These are phyloP conservation scores for Ibidorhyncha struthersii DNA, from an alignment of 2,113 vertebrate genomes.

Conservation along the genomic window DNA sequence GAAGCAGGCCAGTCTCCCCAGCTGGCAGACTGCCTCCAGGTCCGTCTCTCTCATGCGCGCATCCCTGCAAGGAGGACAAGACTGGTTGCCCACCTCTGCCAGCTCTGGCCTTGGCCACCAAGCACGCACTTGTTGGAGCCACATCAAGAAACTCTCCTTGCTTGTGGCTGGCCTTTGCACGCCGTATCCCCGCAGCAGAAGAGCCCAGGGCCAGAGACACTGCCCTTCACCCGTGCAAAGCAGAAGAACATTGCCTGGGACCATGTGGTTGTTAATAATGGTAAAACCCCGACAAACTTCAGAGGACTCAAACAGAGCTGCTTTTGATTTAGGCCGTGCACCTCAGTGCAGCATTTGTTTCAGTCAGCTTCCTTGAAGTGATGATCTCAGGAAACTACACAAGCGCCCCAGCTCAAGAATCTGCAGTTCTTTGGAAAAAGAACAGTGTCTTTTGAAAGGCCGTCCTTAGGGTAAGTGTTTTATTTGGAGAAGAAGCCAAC, in stretches of 20 bases:
- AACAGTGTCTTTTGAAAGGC: background rate
- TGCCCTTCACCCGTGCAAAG: background rate
- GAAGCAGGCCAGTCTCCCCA: background rate
- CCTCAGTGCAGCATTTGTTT: constrained; percentile 23
- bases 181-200: background rate
- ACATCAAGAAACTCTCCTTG: background rate
- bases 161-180: background rate
- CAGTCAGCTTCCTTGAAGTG: constrained; percentile 17
- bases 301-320: background rate
- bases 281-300: background rate
- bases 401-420: background rate
- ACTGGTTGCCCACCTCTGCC: background rate
- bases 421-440: background rate
- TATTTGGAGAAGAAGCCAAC: background rate
- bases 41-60: background rate
- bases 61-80: background rate
- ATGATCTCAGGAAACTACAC: background rate
- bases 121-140: background rate
- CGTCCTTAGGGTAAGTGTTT: background rate
- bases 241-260: background rate
- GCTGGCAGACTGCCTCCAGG: background rate
- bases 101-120: background rate
- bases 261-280: background rate
- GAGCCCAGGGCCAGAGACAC: background rate
- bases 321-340: constrained; percentile 8